Evolutionary conservation across 1,140 invertebrate species (phyloP).

Genomic region (Neotoxoptera formosana): DNA sequence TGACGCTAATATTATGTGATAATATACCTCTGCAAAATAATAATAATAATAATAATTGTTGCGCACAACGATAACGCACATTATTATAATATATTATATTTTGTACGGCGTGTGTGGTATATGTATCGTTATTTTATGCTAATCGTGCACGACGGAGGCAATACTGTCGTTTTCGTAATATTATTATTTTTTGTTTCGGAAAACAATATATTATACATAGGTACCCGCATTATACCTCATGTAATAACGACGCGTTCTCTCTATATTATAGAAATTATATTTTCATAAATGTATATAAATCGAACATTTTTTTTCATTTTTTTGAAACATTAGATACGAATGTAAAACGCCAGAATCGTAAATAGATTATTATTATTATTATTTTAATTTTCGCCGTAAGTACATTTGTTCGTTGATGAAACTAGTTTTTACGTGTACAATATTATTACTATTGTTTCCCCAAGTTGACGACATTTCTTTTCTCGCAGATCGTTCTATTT

Average conservation of each 20-base stretch:
- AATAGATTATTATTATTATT: too few species aligned
- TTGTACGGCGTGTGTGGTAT: background rate
- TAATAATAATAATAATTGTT: slow-evolving; percentile 7
- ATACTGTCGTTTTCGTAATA: background rate
- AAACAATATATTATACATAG: background rate
- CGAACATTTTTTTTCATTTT: background rate
- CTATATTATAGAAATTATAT: too few species aligned
- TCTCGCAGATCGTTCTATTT: background rate
- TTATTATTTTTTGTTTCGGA: background rate
- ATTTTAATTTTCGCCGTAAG: background rate
- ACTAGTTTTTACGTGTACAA: background rate
- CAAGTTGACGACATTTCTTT: rapidly evolving
- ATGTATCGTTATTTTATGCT: background rate
- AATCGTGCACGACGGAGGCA: background rate
- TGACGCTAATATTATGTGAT: slow-evolving; percentile 2
- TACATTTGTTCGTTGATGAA: background rate
- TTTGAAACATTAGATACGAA: background rate
- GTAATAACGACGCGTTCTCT: background rate
- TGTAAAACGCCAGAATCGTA: background rate
- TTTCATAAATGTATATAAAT: background rate
- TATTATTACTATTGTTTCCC: too few species aligned
- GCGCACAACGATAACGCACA: background rate
- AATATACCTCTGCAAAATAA: too few species aligned
- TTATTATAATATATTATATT: background rate
- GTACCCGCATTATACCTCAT: background rate